phyloP scores from a whole-genome alignment of 2,113 vertebrate species.

The Callopanchax toddi region DNA sequence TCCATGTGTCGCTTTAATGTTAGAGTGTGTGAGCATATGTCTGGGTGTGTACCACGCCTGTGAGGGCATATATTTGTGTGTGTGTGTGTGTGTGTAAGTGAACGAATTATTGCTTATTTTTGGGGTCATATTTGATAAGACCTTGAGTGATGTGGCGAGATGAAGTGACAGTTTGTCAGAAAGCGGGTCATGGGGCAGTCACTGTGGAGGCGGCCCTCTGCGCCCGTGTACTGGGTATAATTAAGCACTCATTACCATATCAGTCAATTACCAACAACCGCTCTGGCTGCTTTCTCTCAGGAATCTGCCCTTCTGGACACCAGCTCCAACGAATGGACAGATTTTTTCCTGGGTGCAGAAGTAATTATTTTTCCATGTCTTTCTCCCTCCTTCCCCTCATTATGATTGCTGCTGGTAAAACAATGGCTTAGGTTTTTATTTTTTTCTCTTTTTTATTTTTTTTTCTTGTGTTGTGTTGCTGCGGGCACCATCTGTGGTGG shows the following conservation, averaged over 20 bases:
- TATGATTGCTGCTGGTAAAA: slow-evolving; percentile 77
- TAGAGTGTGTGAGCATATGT: slow-evolving; percentile 43
- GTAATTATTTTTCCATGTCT: slow-evolving; percentile 75
- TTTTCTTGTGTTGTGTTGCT: slow-evolving; percentile 66
- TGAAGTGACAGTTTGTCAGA: slow-evolving; percentile 82
- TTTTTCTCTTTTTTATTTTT: not conserved
- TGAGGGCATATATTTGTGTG: slow-evolving; percentile 30
- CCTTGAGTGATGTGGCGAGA: slow-evolving; percentile 74
- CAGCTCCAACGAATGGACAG: slow-evolving; percentile 69
- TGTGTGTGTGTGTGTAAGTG: slow-evolving; percentile 10
- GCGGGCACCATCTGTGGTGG: slow-evolving; percentile 81
- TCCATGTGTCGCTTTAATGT: slow-evolving; percentile 31
- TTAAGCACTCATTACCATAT: slow-evolving; percentile 83
- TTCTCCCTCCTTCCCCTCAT: slow-evolving; percentile 69
- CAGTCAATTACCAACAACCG: slow-evolving; percentile 78
- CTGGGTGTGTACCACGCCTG: slow-evolving; percentile 26
- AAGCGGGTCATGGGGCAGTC: slow-evolving; percentile 79
- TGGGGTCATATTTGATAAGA: slow-evolving; percentile 79
- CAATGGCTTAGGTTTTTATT: slow-evolving; percentile 75
- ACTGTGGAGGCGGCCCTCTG: slow-evolving; percentile 66
- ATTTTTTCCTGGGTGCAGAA: slow-evolving; percentile 67
- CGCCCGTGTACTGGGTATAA: slow-evolving; percentile 73
- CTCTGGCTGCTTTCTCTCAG: slow-evolving; percentile 81
- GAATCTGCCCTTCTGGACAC: slow-evolving; percentile 82
- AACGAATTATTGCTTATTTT: slow-evolving; percentile 64